phyloP scores from a whole-genome alignment of 2,888 invertebrate genomes.

The Acholoe squamosa region DNA sequence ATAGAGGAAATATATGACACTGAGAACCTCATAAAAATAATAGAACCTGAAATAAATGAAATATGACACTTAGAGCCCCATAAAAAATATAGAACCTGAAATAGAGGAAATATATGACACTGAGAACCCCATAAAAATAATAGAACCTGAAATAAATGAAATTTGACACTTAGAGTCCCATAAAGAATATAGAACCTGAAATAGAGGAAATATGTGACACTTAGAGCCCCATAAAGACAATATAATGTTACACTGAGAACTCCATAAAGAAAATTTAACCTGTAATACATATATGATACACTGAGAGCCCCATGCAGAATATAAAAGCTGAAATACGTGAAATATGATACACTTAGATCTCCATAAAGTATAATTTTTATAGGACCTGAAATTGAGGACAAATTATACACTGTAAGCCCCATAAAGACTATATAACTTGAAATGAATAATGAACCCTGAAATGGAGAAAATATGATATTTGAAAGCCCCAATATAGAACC shows the following conservation, averaged over 20 bases:
- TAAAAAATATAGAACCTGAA: not conserved
- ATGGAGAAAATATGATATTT: too few species aligned
- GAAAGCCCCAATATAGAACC: not conserved
- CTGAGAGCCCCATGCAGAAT: not conserved
- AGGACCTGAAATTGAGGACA: not conserved
- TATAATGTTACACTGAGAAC: not conserved
- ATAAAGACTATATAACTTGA: too few species aligned
- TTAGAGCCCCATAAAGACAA: too few species aligned
- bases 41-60: not conserved
- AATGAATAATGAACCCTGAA: too few species aligned
- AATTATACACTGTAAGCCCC: not conserved
- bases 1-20: not conserved
- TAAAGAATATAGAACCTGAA: conserved; percentile 72
- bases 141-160: not conserved
- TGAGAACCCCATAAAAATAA: not conserved
- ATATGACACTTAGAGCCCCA: not conserved
- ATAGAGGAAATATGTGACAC: conserved; percentile 17
- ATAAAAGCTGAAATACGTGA: not conserved
- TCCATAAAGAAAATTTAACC: not conserved
- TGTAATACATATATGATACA: not conserved
- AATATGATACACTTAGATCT: not conserved
- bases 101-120: not conserved
- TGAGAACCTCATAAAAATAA: not conserved
- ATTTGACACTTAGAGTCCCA: conserved; percentile 77
- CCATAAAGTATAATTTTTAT: not conserved